These are phyloP conservation scores for Phrynocephalus guinanensis DNA, from an alignment of 2,797 vertebrate species.

Conservation along the genomic window DNA sequence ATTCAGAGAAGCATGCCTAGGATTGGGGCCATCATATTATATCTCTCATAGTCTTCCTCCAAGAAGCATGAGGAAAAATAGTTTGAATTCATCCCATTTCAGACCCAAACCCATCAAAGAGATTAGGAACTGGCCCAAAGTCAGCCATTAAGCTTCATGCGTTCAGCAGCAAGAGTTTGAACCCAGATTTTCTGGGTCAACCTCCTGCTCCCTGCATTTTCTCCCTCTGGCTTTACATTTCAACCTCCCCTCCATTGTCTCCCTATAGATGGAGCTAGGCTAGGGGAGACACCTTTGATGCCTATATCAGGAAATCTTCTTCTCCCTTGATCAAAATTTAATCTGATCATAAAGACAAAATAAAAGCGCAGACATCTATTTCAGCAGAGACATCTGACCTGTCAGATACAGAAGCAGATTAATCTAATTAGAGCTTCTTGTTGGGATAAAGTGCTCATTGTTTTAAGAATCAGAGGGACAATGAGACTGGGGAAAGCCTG, in stretches of 20 bases:
- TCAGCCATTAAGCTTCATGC: background rate
- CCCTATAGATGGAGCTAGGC: background rate
- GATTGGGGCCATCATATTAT: background rate
- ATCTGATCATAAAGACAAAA: slow-evolving; percentile 62
- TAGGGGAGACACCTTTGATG: slow-evolving; percentile 13
- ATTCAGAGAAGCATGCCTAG: too few relatives aligned
- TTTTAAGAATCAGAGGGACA: slow-evolving; percentile 45
- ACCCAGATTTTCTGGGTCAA: background rate
- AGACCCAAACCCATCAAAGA: background rate
- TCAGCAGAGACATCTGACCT: slow-evolving; percentile 65
- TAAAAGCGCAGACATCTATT: slow-evolving; percentile 68
- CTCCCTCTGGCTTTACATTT: background rate
- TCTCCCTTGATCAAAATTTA: slow-evolving; percentile 59
- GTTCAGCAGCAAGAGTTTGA: background rate
- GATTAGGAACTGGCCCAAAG: background rate
- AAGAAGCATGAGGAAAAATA: background rate
- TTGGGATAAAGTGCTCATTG: slow-evolving; percentile 51
- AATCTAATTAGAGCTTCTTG: slow-evolving; percentile 69
- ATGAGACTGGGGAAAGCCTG: slow-evolving; percentile 18
- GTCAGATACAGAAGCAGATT: slow-evolving; percentile 59
- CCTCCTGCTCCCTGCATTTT: background rate
- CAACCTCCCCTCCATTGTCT: background rate
- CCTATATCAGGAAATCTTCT: slow-evolving; percentile 59
- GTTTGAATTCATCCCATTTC: background rate
- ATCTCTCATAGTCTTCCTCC: background rate